Conservation (phyloP, 1,140 invertebrate species). For the Ceratoteleas bidentatus region DNA sequence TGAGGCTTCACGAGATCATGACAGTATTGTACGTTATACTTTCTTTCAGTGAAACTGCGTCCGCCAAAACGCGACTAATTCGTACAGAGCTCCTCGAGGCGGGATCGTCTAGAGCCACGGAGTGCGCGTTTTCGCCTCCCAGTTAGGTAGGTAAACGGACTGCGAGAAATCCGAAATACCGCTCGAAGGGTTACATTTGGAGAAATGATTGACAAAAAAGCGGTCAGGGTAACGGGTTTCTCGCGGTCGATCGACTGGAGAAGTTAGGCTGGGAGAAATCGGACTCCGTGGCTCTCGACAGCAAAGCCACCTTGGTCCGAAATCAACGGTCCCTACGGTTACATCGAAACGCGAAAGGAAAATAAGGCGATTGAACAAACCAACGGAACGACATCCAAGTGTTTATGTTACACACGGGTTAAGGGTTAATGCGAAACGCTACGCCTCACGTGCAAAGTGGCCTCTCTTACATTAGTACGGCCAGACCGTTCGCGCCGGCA, state of each 20-base stretch:
- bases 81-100: slow-evolving; percentile 21
- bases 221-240: no score
- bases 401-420: slow-evolving; percentile 49
- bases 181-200: no score
- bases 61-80: slow-evolving; percentile 32
- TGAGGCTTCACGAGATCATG: slow-evolving; percentile 47
- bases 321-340: neutral
- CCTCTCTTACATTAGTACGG: slow-evolving; percentile 66
- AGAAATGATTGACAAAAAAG: no score
- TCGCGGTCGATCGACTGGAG: no score
- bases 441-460: slow-evolving; percentile 40
- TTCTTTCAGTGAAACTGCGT: slow-evolving; percentile 54
- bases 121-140: no score
- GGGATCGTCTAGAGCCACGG: neutral
- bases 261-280: no score
- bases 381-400: slow-evolving; percentile 41
- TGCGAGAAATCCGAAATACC: neutral
- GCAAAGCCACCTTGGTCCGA: neutral
- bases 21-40: slow-evolving; percentile 56
- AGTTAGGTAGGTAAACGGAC: slow-evolving; percentile 6
- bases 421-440: slow-evolving; percentile 28
- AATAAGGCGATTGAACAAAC: neutral
- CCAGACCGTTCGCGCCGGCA: slow-evolving; percentile 55
- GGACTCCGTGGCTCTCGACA: no score
- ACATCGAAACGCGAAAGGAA: slow-evolving; percentile 1